A percentile compares a stretch with the other conserved stretches of the same genome.
These are phyloP conservation scores for Bradypodion pumilum DNA, from an alignment of 2,797 vertebrate species.

Conservation along the genomic window DNA sequence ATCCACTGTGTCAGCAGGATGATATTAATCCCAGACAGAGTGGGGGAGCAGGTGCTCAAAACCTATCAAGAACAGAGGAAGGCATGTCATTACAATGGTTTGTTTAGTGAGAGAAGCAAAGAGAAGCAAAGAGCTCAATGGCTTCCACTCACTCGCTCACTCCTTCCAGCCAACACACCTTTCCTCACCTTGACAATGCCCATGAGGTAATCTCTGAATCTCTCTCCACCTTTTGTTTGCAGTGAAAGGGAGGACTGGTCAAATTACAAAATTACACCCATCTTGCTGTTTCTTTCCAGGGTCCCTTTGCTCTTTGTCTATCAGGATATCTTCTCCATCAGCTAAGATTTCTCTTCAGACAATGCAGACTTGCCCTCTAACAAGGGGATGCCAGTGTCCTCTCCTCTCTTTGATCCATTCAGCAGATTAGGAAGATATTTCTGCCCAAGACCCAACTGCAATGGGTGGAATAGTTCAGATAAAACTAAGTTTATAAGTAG, in stretches of 20 bases:
- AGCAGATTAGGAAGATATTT: conserved; percentile 10
- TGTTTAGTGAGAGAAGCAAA: neutral
- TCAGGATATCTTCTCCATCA: neutral
- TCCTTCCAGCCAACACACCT: neutral
- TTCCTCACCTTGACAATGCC: conserved; percentile 25
- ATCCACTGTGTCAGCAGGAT: neutral
- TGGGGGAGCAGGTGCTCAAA: neutral
- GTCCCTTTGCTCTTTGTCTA: rapidly evolving
- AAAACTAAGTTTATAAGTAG: neutral
- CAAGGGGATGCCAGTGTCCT: rapidly evolving
- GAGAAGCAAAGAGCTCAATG: neutral
- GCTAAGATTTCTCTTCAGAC: conserved; percentile 30
- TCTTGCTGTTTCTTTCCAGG: neutral
- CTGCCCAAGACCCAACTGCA: neutral
- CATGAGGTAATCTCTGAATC: neutral
- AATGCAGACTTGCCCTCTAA: conserved; percentile 7
- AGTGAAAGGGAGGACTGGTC: neutral
- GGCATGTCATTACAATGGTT: neutral
- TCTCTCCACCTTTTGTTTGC: conserved; percentile 15
- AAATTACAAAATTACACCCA: conserved; percentile 22
- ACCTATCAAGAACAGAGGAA: neutral
- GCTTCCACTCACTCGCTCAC: neutral
- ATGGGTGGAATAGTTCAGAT: neutral
- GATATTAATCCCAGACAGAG: rapidly evolving
- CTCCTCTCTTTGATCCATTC: conserved; percentile 26